Evolutionary conservation across 2,888 invertebrate species (phyloP).

Genomic region (Gymnocheta viridis): DNA sequence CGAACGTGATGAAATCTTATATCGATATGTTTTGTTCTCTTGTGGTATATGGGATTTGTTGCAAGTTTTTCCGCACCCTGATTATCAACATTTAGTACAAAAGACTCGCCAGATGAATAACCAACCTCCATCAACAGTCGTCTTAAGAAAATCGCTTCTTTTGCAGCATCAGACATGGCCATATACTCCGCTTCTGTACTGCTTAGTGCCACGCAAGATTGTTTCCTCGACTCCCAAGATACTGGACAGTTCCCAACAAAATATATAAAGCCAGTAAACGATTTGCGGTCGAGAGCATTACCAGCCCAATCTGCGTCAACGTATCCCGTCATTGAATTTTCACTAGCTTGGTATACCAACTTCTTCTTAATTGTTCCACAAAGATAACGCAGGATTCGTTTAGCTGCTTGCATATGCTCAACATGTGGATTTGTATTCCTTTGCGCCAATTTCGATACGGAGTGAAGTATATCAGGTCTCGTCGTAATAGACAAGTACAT

Average conservation of each 20-base stretch:
- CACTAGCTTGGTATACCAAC: background rate
- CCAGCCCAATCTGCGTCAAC: conserved; percentile 61
- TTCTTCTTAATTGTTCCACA: conserved; percentile 11
- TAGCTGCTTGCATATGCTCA: conserved; percentile 10
- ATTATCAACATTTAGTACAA: background rate
- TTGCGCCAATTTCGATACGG: too few relatives aligned
- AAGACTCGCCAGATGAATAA: background rate
- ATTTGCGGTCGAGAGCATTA: too few relatives aligned
- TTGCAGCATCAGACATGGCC: background rate
- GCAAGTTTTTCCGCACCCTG: background rate
- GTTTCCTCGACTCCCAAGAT: too few relatives aligned
- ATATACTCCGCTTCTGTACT: background rate
- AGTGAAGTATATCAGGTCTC: too few relatives aligned
- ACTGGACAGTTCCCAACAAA: too few relatives aligned
- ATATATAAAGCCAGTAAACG: too few relatives aligned
- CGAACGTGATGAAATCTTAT: too few relatives aligned
- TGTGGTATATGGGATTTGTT: background rate
- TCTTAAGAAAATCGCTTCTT: background rate
- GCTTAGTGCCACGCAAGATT: too few relatives aligned
- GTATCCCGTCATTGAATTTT: background rate
- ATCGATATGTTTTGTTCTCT: too few relatives aligned
- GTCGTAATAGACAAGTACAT: too few relatives aligned
- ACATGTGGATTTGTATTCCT: conserved; percentile 11
- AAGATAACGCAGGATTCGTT: conserved; percentile 20
- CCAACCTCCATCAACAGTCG: background rate